Evolutionary conservation across 2,888 invertebrate genomes (phyloP).

Genomic region (Diarsia dahlii): DNA sequence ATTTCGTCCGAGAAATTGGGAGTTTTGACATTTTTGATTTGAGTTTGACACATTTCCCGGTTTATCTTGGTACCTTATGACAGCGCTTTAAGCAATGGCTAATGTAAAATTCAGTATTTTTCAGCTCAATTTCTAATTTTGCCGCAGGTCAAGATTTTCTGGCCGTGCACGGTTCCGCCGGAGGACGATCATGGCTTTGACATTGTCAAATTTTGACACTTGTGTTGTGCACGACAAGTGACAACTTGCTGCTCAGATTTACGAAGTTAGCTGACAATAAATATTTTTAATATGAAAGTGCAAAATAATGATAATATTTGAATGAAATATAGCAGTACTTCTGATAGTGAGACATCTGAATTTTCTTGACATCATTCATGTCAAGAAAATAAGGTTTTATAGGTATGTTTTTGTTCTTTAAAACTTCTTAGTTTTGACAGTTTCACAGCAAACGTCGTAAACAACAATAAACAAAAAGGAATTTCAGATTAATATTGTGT

Average conservation of each 20-base stretch:
- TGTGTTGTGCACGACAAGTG: neutral
- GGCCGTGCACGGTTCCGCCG: neutral
- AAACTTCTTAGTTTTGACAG: neutral
- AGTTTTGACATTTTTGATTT: conserved; percentile 30
- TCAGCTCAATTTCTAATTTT: neutral
- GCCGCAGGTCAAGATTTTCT: conserved; percentile 31
- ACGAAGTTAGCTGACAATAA: conserved; percentile 3
- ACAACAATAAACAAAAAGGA: conserved; percentile 56
- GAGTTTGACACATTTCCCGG: neutral
- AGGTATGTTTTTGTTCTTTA: neutral
- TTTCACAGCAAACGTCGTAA: conserved; percentile 17
- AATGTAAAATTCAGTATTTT: neutral
- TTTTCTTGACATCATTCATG: neutral
- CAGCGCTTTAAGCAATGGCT: conserved; percentile 12
- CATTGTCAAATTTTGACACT: neutral
- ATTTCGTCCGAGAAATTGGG: conserved; percentile 23
- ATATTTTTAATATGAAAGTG: neutral
- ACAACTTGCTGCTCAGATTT: neutral
- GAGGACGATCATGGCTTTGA: neutral
- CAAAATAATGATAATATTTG: neutral
- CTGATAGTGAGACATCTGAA: neutral
- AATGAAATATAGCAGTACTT: neutral
- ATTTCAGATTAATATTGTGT: neutral
- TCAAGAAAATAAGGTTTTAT: neutral
- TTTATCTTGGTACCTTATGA: conserved; percentile 3